Percentiles rank a stretch among this genome's conserved stretches.
Evolutionary conservation across 2,888 invertebrate genomes (phyloP).

Genomic region (Drosophila rellima): DNA sequence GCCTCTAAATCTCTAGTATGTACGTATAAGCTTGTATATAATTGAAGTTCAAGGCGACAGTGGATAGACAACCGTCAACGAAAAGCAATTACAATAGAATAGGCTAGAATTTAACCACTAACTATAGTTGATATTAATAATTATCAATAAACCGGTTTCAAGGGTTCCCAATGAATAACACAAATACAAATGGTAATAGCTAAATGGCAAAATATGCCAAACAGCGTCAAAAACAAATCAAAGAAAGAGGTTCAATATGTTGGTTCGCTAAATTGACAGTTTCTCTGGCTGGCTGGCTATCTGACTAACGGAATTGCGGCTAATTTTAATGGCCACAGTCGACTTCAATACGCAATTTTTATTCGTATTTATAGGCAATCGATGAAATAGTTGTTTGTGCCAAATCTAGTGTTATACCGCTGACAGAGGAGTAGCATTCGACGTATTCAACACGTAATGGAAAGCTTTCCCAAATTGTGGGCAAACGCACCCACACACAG

Average conservation of each 20-base stretch:
- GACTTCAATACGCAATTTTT: conserved; percentile 15
- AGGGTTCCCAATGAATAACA: conserved; percentile 13
- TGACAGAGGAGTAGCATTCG: too few species aligned
- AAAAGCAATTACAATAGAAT: conserved; percentile 25
- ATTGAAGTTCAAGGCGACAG: conserved; percentile 46
- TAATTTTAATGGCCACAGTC: background rate
- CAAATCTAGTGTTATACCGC: too few species aligned
- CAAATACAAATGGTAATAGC: conserved; percentile 71
- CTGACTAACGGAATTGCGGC: background rate
- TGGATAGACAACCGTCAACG: conserved; percentile 7
- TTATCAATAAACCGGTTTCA: conserved; percentile 36
- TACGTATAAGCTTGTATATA: conserved; percentile 7
- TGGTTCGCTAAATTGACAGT: background rate
- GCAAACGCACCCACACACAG: conserved; percentile 25
- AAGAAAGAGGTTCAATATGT: background rate
- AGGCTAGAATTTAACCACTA: conserved; percentile 25
- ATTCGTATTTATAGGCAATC: conserved; percentile 7
- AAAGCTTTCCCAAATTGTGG: conserved; percentile 46
- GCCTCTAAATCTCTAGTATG: too few species aligned
- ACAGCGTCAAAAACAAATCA: conserved; percentile 41
- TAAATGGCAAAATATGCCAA: conserved; percentile 64
- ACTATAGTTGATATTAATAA: conserved; percentile 6
- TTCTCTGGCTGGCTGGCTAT: background rate
- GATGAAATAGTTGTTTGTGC: background rate
- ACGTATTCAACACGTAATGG: conserved; percentile 41